Evolutionary conservation across 1,140 invertebrate species (phyloP).

Genomic region (Philaenus spumarius): DNA sequence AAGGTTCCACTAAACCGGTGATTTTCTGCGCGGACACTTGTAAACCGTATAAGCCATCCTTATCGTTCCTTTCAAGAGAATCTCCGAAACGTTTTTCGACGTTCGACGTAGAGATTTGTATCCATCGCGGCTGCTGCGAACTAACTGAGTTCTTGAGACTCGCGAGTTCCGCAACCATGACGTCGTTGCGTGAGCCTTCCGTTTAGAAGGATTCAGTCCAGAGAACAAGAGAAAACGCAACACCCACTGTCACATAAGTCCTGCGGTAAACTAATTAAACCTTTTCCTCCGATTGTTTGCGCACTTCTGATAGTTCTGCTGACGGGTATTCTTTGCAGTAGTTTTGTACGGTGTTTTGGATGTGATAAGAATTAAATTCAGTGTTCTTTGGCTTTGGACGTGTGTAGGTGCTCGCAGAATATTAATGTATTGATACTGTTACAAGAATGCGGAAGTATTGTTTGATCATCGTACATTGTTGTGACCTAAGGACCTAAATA

Average conservation of each 20-base stretch:
- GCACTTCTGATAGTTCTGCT: not conserved
- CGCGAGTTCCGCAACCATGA: conserved; percentile 9
- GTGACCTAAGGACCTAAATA: too few relatives aligned
- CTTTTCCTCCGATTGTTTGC: not conserved
- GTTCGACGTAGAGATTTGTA: conserved; percentile 7
- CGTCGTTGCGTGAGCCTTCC: not conserved
- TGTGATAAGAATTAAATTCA: too few relatives aligned
- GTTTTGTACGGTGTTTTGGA: too few relatives aligned
- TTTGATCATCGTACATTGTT: too few relatives aligned
- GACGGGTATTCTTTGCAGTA: not conserved
- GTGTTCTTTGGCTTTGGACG: too few relatives aligned
- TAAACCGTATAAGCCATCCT: too few relatives aligned
- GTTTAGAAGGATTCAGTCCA: not conserved
- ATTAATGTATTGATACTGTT: too few relatives aligned
- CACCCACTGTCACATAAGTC: conserved; percentile 1
- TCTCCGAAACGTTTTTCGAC: conserved; percentile 2
- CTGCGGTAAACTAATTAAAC: not conserved
- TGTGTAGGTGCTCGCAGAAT: too few relatives aligned
- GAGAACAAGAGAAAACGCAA: conserved; percentile 8
- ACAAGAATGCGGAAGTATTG: too few relatives aligned
- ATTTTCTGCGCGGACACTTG: conserved; percentile 31
- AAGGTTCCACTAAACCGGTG: conserved; percentile 35
- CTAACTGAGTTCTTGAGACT: conserved; percentile 3
- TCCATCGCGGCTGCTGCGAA: conserved; percentile 7
- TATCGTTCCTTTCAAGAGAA: conserved; percentile 14